A percentile compares a stretch with the other conserved stretches of the same genome.
Evolutionary conservation across 2,888 invertebrate species (phyloP).

Genomic region (Geophilus truncorum): DNA sequence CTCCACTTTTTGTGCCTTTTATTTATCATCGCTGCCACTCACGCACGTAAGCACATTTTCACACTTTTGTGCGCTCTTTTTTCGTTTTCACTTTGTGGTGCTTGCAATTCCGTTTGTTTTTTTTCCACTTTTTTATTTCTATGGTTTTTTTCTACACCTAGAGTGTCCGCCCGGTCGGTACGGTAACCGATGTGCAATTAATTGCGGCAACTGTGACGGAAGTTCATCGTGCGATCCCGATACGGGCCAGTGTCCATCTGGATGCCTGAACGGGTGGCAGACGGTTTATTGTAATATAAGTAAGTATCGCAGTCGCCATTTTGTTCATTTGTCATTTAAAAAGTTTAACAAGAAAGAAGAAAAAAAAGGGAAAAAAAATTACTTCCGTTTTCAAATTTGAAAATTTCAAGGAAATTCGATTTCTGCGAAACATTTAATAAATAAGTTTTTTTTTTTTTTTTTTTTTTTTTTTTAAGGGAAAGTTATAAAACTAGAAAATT

Average conservation of each 20-base stretch:
- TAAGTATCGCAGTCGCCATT: neutral
- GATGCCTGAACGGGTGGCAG: neutral
- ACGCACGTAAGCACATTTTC: neutral
- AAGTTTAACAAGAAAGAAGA: neutral
- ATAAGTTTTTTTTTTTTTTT: no score
- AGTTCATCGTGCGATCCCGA: conserved; percentile 5
- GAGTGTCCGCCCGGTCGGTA: neutral
- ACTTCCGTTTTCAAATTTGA: no score
- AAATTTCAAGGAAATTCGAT: no score
- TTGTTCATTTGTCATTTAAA: neutral
- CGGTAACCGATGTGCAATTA: neutral
- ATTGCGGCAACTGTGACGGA: neutral
- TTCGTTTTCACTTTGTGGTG: no score
- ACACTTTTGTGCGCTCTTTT: neutral
- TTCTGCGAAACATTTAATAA: no score
- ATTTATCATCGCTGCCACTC: neutral
- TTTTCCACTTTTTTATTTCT: neutral
- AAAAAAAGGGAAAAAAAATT: no score
- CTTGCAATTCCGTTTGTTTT: neutral
- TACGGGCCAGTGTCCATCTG: neutral
- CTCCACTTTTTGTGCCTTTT: neutral
- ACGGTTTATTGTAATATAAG: neutral
- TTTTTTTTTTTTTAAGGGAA: no score
- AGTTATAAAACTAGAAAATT: no score
- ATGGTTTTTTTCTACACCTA: neutral